Conservation (phyloP, 2,888 invertebrate species). For the Anodontia alba region DNA sequence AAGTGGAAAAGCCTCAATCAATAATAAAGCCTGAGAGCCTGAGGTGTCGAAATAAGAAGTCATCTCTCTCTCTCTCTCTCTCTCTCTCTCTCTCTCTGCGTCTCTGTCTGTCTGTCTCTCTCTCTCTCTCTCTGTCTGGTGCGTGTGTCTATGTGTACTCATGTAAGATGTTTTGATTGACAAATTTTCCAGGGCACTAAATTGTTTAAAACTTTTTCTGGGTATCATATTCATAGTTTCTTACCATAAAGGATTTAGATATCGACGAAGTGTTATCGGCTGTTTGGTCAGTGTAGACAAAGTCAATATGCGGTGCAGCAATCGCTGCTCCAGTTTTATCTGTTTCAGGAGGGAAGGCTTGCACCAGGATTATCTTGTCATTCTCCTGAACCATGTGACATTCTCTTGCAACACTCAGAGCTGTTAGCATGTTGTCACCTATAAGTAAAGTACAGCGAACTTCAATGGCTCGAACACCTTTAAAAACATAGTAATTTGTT, state of each 20-base stretch:
- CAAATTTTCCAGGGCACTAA: too few species aligned
- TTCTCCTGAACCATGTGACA: slow-evolving; percentile 92
- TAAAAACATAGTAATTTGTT: too few species aligned
- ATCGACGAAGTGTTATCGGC: background rate
- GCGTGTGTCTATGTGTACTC: too few species aligned
- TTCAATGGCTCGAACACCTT: too few species aligned
- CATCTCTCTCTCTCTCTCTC: slow-evolving; percentile 28
- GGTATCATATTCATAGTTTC: too few species aligned
- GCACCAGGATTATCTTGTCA: slow-evolving; percentile 87
- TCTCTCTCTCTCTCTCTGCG: slow-evolving; percentile 14
- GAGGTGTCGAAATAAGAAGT: too few species aligned
- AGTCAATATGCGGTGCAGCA: slow-evolving; percentile 45
- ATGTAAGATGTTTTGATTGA: too few species aligned
- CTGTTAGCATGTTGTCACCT: slow-evolving; percentile 91
- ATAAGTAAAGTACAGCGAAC: slow-evolving; percentile 71
- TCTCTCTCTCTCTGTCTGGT: too few species aligned
- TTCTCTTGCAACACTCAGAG: slow-evolving; percentile 92
- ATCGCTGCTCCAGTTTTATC: slow-evolving; percentile 38
- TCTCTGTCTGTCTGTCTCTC: background rate
- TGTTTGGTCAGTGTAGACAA: slow-evolving; percentile 38
- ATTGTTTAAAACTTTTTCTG: too few species aligned
- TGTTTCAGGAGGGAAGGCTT: slow-evolving; percentile 75
- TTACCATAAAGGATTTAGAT: background rate
- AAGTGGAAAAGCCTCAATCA: too few species aligned
- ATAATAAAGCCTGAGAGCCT: too few species aligned